phyloP scores from a whole-genome alignment of 1,140 invertebrate genomes.

The Drosophila tristis region DNA sequence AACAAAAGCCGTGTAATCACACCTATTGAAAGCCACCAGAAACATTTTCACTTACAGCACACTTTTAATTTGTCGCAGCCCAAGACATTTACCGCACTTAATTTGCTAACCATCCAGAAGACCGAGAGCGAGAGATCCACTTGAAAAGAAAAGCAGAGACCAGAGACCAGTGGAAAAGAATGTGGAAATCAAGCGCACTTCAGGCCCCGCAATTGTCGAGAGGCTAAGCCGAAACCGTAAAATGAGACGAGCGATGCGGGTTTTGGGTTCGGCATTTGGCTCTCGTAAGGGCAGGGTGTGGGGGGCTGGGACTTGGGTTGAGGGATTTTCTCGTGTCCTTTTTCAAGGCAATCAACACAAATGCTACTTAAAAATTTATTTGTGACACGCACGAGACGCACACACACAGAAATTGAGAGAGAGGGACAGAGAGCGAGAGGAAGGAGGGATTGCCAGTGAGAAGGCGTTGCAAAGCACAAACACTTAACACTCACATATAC shows the following conservation, averaged over 20 bases:
- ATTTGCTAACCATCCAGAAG: constrained; percentile 70
- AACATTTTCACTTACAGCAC: constrained; percentile 21
- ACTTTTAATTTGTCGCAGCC: constrained; percentile 44
- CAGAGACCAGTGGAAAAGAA: constrained; percentile 35
- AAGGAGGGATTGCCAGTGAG: constrained; percentile 4
- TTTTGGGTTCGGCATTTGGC: constrained; percentile 12
- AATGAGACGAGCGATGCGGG: constrained; percentile 32
- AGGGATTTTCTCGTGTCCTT: constrained; percentile 64
- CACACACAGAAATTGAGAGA: constrained; percentile 14
- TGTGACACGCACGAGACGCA: constrained; percentile 74
- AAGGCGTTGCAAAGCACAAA: constrained; percentile 69
- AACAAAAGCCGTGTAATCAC: neutral
- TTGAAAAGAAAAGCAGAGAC: constrained; percentile 42
- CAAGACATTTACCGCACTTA: constrained; percentile 55
- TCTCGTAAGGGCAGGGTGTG: constrained; percentile 7
- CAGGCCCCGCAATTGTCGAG: constrained; percentile 39
- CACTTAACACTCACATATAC: constrained; percentile 48
- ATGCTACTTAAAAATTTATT: constrained; percentile 83
- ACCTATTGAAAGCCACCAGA: constrained; percentile 8
- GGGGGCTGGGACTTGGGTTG: constrained; percentile 15
- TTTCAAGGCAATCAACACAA: constrained; percentile 82
- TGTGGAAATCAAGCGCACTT: constrained; percentile 66
- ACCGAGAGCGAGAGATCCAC: constrained; percentile 58
- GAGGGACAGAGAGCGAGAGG: too few species aligned
- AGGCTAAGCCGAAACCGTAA: constrained; percentile 41